Conservation (phyloP, 2,797 vertebrate species). For the Rhadinocentrus ornatus region DNA sequence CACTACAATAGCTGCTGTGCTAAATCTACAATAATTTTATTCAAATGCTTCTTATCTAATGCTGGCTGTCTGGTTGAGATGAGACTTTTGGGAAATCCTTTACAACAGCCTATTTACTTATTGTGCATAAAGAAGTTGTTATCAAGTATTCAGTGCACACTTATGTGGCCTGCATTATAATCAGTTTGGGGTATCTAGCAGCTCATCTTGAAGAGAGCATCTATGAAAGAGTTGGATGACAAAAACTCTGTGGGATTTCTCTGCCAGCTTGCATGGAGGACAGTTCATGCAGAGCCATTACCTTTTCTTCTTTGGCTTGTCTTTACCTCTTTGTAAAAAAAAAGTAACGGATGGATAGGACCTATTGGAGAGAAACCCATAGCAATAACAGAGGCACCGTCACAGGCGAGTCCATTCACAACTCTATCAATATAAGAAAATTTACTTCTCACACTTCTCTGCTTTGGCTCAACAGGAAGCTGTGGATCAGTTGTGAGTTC, state of each 20-base stretch:
- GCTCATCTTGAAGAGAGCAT: slow-evolving; percentile 50
- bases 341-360: slow-evolving; percentile 34
- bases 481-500: slow-evolving; percentile 45
- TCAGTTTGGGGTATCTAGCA: slow-evolving; percentile 47
- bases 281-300: slow-evolving; percentile 70
- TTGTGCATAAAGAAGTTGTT: neutral
- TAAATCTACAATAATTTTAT: slow-evolving; percentile 8
- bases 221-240: slow-evolving; percentile 61
- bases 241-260: slow-evolving; percentile 70
- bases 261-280: slow-evolving; percentile 50
- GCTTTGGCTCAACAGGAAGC: slow-evolving; percentile 16
- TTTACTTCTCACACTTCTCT: slow-evolving; percentile 49
- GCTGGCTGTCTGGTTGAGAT: slow-evolving; percentile 2
- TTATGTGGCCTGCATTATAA: slow-evolving; percentile 17
- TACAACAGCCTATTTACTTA: slow-evolving; percentile 9
- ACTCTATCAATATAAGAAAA: slow-evolving; percentile 59
- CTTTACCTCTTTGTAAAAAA: slow-evolving; percentile 53
- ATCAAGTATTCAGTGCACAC: neutral
- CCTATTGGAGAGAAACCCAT: slow-evolving; percentile 44
- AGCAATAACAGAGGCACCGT: slow-evolving; percentile 44
- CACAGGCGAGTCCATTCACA: slow-evolving; percentile 61
- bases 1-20: slow-evolving; percentile 30
- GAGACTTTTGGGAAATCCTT: slow-evolving; percentile 1
- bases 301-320: slow-evolving; percentile 60
- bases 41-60: slow-evolving; percentile 14